Evolutionary conservation across 2,113 vertebrate species (phyloP).

Genomic region (Progne subis): DNA sequence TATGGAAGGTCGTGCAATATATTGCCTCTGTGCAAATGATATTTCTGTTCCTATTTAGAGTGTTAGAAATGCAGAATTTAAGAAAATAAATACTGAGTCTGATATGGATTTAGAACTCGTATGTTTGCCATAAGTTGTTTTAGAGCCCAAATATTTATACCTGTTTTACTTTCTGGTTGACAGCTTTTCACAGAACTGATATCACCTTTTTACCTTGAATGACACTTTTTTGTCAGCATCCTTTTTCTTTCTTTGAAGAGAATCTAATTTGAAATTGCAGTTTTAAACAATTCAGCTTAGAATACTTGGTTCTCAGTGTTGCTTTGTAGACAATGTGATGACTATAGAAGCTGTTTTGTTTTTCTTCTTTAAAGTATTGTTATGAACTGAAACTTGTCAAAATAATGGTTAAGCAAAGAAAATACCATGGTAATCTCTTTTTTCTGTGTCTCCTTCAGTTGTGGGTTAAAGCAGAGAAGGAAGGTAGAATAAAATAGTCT

Average conservation of each 20-base stretch:
- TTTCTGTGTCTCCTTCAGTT: neutral
- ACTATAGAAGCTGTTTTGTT: neutral
- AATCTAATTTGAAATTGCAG: neutral
- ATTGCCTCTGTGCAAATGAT: neutral
- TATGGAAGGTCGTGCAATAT: neutral
- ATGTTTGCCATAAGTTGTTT: neutral
- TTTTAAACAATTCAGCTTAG: neutral
- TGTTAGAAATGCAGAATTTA: neutral
- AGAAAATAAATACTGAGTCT: neutral
- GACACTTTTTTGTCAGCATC: neutral
- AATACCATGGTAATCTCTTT: neutral
- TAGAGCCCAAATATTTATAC: neutral
- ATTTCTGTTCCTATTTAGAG: neutral
- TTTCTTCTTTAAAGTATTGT: neutral
- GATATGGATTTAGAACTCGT: neutral
- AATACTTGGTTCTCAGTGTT: neutral
- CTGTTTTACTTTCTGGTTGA: neutral
- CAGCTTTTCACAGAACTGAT: neutral
- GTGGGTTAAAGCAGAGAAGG: neutral
- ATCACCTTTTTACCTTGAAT: neutral
- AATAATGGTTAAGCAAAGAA: neutral
- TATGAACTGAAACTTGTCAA: neutral
- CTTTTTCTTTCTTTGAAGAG: neutral
- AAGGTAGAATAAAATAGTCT: neutral
- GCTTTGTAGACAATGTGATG: neutral